Conservation (phyloP, 2,113 vertebrate species). For the Cyrtonyx montezumae region DNA sequence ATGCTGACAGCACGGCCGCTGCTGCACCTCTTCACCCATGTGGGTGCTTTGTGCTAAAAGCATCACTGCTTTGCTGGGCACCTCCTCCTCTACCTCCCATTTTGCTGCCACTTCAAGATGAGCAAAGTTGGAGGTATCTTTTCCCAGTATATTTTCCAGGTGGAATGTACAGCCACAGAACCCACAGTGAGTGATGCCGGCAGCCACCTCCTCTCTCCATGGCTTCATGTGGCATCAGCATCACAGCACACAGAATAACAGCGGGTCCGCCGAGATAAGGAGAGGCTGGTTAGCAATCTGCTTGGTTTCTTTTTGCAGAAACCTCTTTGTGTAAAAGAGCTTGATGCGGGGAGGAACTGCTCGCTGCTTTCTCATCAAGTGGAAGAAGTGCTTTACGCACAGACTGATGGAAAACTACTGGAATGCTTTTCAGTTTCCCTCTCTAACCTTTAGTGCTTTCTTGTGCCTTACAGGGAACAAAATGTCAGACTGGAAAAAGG, state of each 20-base stretch:
- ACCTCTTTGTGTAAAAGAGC: slow-evolving; percentile 48
- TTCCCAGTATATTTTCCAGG: not conserved
- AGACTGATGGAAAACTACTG: slow-evolving; percentile 69
- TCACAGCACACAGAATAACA: not conserved
- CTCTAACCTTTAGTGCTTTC: slow-evolving; percentile 45
- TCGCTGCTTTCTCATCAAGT: slow-evolving; percentile 67
- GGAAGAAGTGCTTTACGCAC: slow-evolving; percentile 56
- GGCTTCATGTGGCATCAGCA: not conserved
- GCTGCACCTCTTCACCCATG: rapidly evolving
- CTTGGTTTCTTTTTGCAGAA: slow-evolving; percentile 53
- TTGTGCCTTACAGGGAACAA: slow-evolving; percentile 48
- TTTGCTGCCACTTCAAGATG: not conserved
- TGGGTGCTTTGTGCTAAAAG: not conserved
- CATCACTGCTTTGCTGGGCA: not conserved
- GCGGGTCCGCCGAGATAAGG: not conserved
- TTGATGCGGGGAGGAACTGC: slow-evolving; percentile 46
- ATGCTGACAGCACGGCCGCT: not conserved
- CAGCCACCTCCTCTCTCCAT: not conserved
- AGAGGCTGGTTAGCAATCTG: slow-evolving; percentile 31
- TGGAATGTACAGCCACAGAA: not conserved
- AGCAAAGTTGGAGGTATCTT: not conserved
- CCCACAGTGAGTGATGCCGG: not conserved
- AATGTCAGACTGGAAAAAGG: not conserved
- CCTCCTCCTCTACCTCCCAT: not conserved
- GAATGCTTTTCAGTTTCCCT: slow-evolving; percentile 50